Evolutionary conservation across 2,113 vertebrate species (phyloP).

Genomic region (Gopherus evgoodei): DNA sequence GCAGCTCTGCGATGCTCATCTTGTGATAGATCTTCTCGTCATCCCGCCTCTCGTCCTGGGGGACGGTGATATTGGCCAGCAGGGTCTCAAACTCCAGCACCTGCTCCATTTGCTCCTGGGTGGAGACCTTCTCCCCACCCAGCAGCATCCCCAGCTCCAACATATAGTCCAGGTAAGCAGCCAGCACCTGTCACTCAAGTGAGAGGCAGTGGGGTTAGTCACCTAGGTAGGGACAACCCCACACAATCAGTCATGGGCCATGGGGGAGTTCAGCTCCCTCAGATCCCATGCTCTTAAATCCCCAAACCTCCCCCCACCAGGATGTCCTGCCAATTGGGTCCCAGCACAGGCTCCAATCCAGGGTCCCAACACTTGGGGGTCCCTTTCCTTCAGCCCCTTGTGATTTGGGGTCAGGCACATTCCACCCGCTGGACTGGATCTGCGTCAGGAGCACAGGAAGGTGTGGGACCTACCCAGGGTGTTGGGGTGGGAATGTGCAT

Average conservation of each 20-base stretch:
- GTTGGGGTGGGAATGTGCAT: background rate
- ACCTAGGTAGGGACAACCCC: rapidly evolving
- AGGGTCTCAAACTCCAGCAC: conserved; percentile 92
- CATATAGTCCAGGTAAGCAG: conserved; percentile 96
- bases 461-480: background rate
- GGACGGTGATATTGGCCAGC: conserved; percentile 94
- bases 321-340: rapidly evolving
- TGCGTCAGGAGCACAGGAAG: background rate
- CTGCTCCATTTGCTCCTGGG: conserved; percentile 89
- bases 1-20: conserved; percentile 90
- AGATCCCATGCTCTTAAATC: background rate
- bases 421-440: background rate
- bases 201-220: background rate
- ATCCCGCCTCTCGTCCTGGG: conserved; percentile 93
- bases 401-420: background rate
- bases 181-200: conserved; percentile 82
- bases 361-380: background rate
- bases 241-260: background rate
- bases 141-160: conserved; percentile 92
- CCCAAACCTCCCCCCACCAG: background rate
- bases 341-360: too few species aligned
- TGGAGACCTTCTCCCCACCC: conserved; percentile 83
- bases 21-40: conserved; percentile 99
- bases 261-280: background rate
- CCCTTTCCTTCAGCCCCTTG: background rate